A percentile compares a stretch with the other conserved stretches of the same genome.
phyloP scores from a whole-genome alignment of 2,797 vertebrate species.

The Falco rusticolus region DNA sequence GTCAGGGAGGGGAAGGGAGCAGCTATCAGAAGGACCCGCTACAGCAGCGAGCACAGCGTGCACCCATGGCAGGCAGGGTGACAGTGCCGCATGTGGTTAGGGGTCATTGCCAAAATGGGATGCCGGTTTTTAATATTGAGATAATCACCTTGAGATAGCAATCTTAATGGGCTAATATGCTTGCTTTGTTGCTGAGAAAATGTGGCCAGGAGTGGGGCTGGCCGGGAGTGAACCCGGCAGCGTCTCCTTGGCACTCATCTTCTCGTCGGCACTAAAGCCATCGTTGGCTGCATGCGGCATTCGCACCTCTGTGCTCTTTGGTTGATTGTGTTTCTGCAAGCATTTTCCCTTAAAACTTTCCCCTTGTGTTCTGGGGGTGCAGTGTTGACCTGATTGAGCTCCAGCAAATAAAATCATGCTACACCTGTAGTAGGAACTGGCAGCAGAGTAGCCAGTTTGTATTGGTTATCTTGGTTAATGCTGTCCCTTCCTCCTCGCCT shows the following conservation, averaged over 20 bases:
- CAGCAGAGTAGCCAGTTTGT: background rate
- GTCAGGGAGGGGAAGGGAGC: background rate
- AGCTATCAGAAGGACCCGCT: background rate
- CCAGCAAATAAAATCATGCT: background rate
- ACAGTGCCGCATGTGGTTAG: background rate
- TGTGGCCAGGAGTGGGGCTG: background rate
- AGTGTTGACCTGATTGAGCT: accelerated
- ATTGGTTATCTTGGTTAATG: accelerated
- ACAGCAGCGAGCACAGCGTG: accelerated
- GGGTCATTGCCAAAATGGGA: background rate
- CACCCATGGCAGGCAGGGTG: background rate
- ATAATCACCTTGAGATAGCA: background rate
- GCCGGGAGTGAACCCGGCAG: background rate
- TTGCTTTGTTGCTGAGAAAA: background rate
- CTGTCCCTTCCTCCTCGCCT: background rate
- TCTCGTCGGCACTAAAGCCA: accelerated
- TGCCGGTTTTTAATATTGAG: background rate
- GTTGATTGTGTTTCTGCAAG: accelerated
- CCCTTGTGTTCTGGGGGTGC: accelerated
- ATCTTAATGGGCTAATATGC: background rate
- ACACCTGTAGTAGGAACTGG: background rate
- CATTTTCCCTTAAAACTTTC: background rate
- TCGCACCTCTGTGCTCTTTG: accelerated
- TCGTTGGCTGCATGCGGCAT: accelerated
- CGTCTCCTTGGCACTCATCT: accelerated